Percentiles rank a stretch among this genome's conserved stretches.
These are phyloP conservation scores for Rhyacichthys aspro DNA, from an alignment of 2,797 vertebrate species.

Conservation along the genomic window DNA sequence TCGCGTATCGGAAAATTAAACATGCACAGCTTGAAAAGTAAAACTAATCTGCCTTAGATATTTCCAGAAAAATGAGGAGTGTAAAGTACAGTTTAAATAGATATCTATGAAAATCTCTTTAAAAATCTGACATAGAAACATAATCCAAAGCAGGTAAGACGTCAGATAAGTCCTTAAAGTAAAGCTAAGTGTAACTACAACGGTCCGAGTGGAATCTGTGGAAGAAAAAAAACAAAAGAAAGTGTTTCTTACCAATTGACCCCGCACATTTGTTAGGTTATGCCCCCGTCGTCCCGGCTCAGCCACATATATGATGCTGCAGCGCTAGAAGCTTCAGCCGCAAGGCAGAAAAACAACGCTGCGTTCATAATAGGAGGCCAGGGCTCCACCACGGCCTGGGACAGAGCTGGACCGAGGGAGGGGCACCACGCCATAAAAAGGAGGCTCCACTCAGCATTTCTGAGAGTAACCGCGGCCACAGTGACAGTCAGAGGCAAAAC, in stretches of 20 bases:
- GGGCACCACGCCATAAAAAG: constrained; percentile 46
- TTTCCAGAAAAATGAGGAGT: too few relatives aligned
- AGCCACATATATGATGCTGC: constrained; percentile 79
- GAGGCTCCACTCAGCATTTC: constrained; percentile 85
- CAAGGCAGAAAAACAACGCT: constrained; percentile 74
- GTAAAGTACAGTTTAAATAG: too few relatives aligned
- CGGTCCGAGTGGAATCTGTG: too few relatives aligned
- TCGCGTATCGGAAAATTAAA: too few relatives aligned
- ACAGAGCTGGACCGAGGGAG: neutral
- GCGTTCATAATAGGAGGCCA: constrained; percentile 76
- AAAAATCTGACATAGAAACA: too few relatives aligned
- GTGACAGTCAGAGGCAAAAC: too few relatives aligned
- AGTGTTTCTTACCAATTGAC: constrained; percentile 78
- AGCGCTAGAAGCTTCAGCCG: constrained; percentile 81
- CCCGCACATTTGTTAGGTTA: constrained; percentile 85
- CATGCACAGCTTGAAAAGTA: too few relatives aligned
- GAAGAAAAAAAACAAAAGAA: constrained; percentile 41
- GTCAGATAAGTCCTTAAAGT: too few relatives aligned
- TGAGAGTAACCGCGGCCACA: constrained; percentile 46
- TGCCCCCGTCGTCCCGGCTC: constrained; percentile 73
- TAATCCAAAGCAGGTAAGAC: too few relatives aligned
- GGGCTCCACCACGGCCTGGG: neutral
- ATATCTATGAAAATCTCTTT: too few relatives aligned
- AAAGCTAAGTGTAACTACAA: too few relatives aligned
- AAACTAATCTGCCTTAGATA: too few relatives aligned